These are phyloP conservation scores for Accipiter cooperii DNA, from an alignment of 2,113 vertebrate genomes.

Conservation along the genomic window DNA sequence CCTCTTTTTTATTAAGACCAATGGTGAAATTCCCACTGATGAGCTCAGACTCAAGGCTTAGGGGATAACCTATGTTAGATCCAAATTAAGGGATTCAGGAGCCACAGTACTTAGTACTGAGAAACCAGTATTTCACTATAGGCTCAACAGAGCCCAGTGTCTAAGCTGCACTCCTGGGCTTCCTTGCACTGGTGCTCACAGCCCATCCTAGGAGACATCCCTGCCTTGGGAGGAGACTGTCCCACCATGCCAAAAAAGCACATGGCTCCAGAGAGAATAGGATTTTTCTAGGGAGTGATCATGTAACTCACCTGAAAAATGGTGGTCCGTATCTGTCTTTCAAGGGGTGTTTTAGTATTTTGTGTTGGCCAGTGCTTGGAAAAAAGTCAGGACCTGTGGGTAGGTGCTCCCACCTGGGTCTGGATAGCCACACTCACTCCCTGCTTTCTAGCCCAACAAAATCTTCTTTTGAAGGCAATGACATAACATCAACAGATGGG, in stretches of 20 bases:
- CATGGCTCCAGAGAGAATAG: background rate
- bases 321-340: background rate
- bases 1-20: background rate
- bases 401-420: background rate
- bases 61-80: background rate
- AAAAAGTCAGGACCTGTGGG: background rate
- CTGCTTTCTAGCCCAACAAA: background rate
- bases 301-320: background rate
- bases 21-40: background rate
- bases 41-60: background rate
- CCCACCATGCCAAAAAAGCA: background rate
- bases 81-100: background rate
- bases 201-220: background rate
- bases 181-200: background rate
- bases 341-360: background rate
- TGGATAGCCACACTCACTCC: background rate
- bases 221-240: background rate
- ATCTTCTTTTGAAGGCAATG: background rate
- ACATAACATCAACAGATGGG: background rate
- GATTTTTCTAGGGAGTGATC: background rate
- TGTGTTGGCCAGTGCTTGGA: background rate
- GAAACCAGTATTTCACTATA: background rate
- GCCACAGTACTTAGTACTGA: background rate
- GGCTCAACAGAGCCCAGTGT: background rate
- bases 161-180: background rate